Base-by-base conservation (phyloP, 2,888 invertebrate genomes). In the Plemyria rubiginata region DNA sequence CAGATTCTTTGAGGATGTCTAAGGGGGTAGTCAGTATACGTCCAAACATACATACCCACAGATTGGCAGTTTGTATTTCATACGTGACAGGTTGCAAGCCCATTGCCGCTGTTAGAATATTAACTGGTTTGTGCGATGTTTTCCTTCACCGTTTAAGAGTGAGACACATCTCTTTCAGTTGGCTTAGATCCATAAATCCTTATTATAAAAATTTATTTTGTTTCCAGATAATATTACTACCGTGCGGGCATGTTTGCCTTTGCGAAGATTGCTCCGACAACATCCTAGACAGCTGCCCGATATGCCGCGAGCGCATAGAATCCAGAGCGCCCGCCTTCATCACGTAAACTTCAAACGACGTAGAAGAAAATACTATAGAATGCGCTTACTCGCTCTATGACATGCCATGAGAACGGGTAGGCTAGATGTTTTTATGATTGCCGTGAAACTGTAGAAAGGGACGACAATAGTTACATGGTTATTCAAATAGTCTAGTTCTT, bases 231-330 rank as follows among this genome's bases (percentile, higher is more conserved):
- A 96, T 98, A 73, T 86, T 98, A 57, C 86, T 98, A 66, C 97
- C 98, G 0, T 98, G 98, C 85, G 98, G 98, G 0, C 98, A 98
- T 83, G 96, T 98, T 6, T 98, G 98, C 76, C 87, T 98, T 32
- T 98, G 98, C 81, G 96, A 96, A 82, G 97, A 98, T 82, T 98
- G 98, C 82, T 94, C 95, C 0, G 94, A 95, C 67, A 94, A 95
- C 77, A 96, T 98, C 62, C 90, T 87, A 13, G 93, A 94, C 63
- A 86, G 86, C 54, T 98, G 98, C 77, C 98, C 98, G 0, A 94
- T 98, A 36, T 98, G 98, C 85, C 93, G 98, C 70, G 91, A 94
- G 70, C 79, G 80, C 65, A 96, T 98, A 66, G 92, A 93, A 36
- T 94, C 94, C 54, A 95, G 95, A 85, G 94, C 96, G 32, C 95